These are phyloP conservation scores for Rhinatrema bivittatum DNA, from an alignment of 2,797 vertebrate genomes.

Conservation along the genomic window DNA sequence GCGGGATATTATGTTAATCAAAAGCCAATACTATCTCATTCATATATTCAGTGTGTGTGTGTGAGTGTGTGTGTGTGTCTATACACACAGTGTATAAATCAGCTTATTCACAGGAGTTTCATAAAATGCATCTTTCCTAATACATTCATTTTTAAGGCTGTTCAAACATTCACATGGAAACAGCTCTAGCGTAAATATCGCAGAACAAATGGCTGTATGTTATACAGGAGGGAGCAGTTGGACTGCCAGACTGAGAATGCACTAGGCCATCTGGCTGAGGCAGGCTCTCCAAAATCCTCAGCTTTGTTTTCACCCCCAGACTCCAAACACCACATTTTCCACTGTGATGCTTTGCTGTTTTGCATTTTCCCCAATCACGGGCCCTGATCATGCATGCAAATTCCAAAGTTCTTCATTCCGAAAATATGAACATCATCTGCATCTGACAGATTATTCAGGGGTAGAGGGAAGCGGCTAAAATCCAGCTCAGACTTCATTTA, in stretches of 20 bases:
- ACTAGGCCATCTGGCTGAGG: conserved; percentile 91
- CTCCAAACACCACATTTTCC: conserved; percentile 81
- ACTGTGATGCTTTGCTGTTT: conserved; percentile 76
- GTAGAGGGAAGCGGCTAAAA: conserved; percentile 60
- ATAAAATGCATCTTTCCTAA: conserved; percentile 62
- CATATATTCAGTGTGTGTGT: conserved; percentile 27
- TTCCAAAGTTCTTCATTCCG: conserved; percentile 63
- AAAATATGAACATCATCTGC: too few relatives aligned
- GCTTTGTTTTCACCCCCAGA: conserved; percentile 85
- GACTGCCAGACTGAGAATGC: conserved; percentile 91
- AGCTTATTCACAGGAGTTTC: conserved; percentile 50
- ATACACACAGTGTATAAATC: conserved; percentile 6
- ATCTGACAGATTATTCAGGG: too few relatives aligned
- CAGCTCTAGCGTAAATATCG: conserved; percentile 77
- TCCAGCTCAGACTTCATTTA: conserved; percentile 41
- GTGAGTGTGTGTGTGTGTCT: too few relatives aligned
- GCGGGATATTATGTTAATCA: too few relatives aligned
- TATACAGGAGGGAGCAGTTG: conserved; percentile 88
- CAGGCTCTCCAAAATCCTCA: conserved; percentile 89
- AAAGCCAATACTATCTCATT: conserved; percentile 39
- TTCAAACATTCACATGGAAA: conserved; percentile 75
- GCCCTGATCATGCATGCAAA: conserved; percentile 73
- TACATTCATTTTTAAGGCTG: conserved; percentile 73
- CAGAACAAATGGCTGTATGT: conserved; percentile 77
- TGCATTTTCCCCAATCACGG: conserved; percentile 75